Evolutionary conservation across 2,113 vertebrate genomes (phyloP).

Genomic region (Gnathonemus echidnorhynchus): DNA sequence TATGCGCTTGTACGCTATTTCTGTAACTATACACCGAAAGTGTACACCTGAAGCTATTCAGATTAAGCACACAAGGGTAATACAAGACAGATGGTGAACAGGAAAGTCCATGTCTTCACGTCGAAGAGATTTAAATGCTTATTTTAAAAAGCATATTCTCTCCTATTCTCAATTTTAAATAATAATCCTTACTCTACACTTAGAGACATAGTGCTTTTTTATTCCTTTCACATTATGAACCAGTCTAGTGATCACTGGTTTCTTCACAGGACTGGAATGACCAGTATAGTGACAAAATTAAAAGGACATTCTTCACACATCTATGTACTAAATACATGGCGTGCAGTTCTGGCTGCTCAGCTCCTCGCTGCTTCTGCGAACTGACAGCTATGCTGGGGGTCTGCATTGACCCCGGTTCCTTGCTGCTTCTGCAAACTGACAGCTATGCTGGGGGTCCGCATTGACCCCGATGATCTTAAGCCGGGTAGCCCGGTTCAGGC

Average conservation of each 20-base stretch:
- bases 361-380: not conserved
- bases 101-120: not conserved
- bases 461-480: not conserved
- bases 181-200: not conserved
- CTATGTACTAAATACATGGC: not conserved
- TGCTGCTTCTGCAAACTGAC: not conserved
- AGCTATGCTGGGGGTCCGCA: not conserved
- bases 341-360: fast-evolving
- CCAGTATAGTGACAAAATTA: not conserved
- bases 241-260: not conserved
- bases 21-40: not conserved
- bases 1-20: not conserved
- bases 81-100: not conserved
- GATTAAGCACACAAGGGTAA: not conserved
- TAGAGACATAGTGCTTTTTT: not conserved
- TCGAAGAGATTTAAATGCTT: not conserved
- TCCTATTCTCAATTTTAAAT: not conserved
- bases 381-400: not conserved
- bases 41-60: not conserved
- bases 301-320: not conserved
- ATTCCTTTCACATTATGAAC: not conserved
- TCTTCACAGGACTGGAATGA: not conserved
- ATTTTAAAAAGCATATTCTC: not conserved
- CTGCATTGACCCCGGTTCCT: not conserved
- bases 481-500: not conserved